Conservation (phyloP, 1,140 invertebrate species). For the Dolichoris vasculosae region DNA sequence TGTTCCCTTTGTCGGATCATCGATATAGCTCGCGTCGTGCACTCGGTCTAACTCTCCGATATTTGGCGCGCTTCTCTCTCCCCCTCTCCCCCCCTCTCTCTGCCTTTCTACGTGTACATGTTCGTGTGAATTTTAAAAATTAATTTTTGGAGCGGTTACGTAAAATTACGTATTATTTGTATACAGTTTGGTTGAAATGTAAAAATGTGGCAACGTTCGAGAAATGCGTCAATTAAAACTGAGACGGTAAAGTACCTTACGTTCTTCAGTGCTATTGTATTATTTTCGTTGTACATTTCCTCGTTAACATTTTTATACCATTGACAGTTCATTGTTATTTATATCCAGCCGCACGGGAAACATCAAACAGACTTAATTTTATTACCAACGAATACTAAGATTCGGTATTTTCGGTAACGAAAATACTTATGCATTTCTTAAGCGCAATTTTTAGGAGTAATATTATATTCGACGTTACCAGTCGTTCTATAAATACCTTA, state of each 20-base stretch:
- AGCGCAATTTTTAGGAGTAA: no score
- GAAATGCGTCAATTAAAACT: conserved; percentile 3
- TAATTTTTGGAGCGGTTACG: neutral
- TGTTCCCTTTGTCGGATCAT: conserved; percentile 67
- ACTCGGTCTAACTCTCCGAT: neutral
- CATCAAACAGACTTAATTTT: neutral
- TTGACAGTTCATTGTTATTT: neutral
- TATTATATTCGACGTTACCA: neutral
- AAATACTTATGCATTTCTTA: neutral
- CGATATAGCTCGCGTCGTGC: conserved; percentile 55
- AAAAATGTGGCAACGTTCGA: neutral
- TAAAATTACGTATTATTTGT: conserved; percentile 20
- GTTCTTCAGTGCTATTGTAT: neutral
- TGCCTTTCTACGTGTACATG: neutral
- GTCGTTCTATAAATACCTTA: neutral
- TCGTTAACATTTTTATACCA: neutral
- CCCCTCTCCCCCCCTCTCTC: neutral
- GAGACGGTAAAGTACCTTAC: neutral
- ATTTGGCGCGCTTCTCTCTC: neutral
- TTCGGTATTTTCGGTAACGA: neutral
- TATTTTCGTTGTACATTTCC: neutral
- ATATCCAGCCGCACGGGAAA: neutral
- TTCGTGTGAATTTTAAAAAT: neutral
- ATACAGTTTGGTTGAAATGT: neutral
- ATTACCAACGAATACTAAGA: neutral